phyloP scores from a whole-genome alignment of 2,113 vertebrate genomes.

The Bungarus multicinctus region DNA sequence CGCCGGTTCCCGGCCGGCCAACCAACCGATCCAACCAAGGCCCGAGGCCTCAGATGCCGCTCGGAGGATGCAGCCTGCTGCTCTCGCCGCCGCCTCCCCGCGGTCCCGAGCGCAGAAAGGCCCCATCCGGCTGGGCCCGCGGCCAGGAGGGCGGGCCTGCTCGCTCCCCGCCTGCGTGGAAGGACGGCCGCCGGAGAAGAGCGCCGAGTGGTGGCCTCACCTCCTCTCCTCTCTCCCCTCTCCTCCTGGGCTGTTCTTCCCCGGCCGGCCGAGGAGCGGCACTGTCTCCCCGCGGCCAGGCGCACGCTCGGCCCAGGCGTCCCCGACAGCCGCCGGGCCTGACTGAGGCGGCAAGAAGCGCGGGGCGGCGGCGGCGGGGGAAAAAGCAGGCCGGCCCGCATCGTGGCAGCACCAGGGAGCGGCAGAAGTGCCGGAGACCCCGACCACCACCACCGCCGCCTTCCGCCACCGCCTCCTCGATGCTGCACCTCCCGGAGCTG shows the following conservation, averaged over 20 bases:
- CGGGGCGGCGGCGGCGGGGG: background rate
- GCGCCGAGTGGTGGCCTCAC: background rate
- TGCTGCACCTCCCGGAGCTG: slow-evolving; percentile 71
- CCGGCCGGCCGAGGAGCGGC: slow-evolving; percentile 62
- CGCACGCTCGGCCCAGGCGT: slow-evolving; percentile 45
- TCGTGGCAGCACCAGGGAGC: slow-evolving; percentile 47
- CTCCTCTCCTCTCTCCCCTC: no score
- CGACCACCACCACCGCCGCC: background rate
- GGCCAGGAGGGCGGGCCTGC: background rate
- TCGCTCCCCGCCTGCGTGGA: background rate
- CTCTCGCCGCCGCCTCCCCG: background rate
- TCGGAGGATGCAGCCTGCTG: slow-evolving; percentile 70
- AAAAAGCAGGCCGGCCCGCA: background rate
- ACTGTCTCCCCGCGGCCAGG: slow-evolving; percentile 61
- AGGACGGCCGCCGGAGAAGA: background rate
- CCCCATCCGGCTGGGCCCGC: background rate
- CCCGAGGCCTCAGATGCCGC: slow-evolving; percentile 51
- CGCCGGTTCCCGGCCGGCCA: background rate
- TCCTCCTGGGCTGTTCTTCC: slow-evolving; percentile 58
- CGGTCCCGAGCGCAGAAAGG: background rate
- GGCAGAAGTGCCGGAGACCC: background rate
- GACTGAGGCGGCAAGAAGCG: slow-evolving; percentile 5
- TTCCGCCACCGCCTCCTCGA: slow-evolving; percentile 38
- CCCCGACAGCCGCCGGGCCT: slow-evolving; percentile 2
- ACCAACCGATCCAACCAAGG: background rate